phyloP scores from a whole-genome alignment of 2,113 vertebrate species.

The Polyodon spathula region DNA sequence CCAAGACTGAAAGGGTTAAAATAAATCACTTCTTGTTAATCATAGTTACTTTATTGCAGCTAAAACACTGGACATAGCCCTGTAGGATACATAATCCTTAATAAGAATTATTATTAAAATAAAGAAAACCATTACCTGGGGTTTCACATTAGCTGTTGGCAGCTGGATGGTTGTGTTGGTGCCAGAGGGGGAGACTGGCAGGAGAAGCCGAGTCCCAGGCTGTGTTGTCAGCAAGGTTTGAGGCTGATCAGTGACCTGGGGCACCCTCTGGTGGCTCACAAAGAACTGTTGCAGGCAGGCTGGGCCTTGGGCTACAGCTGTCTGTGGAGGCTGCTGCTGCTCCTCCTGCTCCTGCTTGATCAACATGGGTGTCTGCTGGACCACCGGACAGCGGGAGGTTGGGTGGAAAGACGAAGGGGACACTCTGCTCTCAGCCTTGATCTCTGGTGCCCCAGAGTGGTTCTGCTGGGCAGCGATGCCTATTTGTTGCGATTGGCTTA shows the following conservation, averaged over 20 bases:
- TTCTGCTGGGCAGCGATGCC: conserved; percentile 21
- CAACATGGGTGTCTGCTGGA: conserved; percentile 5
- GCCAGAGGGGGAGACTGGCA: conserved; percentile 70
- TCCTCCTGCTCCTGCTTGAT: conserved; percentile 38
- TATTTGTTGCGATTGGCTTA: conserved; percentile 53
- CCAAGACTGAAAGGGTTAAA: background rate
- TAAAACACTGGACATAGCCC: background rate
- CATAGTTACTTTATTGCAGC: background rate
- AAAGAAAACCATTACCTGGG: conserved; percentile 57
- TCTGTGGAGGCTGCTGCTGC: conserved; percentile 24
- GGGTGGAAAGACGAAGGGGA: conserved; percentile 20
- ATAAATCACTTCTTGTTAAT: background rate
- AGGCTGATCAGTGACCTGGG: conserved; percentile 60
- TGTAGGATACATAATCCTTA: background rate
- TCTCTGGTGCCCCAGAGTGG: background rate
- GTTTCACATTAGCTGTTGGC: conserved; percentile 58
- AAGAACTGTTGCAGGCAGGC: conserved; percentile 68
- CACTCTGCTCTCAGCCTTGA: conserved; percentile 43
- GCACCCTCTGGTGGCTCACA: conserved; percentile 65
- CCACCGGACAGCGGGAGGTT: conserved; percentile 19
- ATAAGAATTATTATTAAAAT: background rate
- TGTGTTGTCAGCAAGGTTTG: conserved; percentile 70
- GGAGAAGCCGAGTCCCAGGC: conserved; percentile 63
- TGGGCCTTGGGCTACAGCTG: conserved; percentile 19
- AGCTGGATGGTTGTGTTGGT: conserved; percentile 57